Evolutionary conservation across 2,113 vertebrate species (phyloP).

Genomic region (Nymphicus hollandicus): DNA sequence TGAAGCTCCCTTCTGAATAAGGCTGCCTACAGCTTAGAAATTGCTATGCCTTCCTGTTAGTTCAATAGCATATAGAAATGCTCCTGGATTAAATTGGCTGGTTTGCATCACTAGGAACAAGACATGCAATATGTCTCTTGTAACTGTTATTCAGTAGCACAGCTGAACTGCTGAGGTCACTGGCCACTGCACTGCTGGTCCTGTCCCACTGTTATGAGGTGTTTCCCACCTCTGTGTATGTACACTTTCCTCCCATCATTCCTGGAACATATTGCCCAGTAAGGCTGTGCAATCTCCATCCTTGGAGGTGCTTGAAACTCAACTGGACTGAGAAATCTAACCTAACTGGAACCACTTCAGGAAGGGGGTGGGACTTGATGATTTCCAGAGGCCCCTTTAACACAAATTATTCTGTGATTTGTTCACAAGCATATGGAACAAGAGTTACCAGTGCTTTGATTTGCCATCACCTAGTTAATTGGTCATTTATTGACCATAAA

Average conservation of each 20-base stretch:
- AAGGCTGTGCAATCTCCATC: neutral
- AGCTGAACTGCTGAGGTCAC: neutral
- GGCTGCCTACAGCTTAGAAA: neutral
- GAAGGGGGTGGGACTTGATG: neutral
- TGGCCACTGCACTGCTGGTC: neutral
- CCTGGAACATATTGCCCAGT: neutral
- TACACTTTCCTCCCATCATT: neutral
- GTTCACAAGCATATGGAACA: neutral
- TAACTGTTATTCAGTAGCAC: neutral
- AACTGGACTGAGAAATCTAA: neutral
- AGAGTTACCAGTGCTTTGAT: neutral
- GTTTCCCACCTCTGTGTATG: fast-evolving
- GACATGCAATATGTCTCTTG: neutral
- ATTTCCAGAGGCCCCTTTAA: neutral
- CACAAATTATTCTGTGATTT: neutral
- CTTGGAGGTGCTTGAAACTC: neutral
- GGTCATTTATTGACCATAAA: neutral
- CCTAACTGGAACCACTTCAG: neutral
- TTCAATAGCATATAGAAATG: neutral
- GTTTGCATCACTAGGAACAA: neutral
- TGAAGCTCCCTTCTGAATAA: neutral
- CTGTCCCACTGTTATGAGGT: neutral
- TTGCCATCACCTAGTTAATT: neutral
- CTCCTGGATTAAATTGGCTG: neutral
- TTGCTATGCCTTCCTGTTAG: neutral